Percentiles rank a stretch among this genome's conserved stretches.
phyloP scores from a whole-genome alignment of 2,113 vertebrate species.

The Pipa parva region DNA sequence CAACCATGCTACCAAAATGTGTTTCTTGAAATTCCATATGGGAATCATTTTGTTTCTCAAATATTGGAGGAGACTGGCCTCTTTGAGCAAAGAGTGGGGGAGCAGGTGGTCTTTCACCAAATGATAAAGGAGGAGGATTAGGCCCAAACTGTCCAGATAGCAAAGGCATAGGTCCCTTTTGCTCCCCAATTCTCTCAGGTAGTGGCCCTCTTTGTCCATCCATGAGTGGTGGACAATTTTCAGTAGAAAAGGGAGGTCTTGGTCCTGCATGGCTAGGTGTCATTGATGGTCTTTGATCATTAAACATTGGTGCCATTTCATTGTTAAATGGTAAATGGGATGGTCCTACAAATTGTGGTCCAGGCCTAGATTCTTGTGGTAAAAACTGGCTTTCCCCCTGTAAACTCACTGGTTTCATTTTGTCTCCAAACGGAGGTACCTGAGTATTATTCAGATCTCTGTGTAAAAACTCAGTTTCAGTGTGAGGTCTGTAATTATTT shows the following conservation, averaged over 20 bases:
- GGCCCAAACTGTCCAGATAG: slow-evolving; percentile 77
- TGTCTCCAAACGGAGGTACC: slow-evolving; percentile 50
- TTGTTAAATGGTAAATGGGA: slow-evolving; percentile 60
- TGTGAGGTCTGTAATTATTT: slow-evolving; percentile 49
- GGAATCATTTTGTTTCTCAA: slow-evolving; percentile 67
- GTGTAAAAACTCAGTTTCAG: slow-evolving; percentile 44
- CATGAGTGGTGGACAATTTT: slow-evolving; percentile 49
- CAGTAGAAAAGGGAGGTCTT: slow-evolving; percentile 65
- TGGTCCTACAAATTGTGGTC: slow-evolving; percentile 51
- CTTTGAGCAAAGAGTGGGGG: slow-evolving; percentile 71
- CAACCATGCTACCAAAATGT: slow-evolving; percentile 69
- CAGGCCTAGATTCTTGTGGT: slow-evolving; percentile 63
- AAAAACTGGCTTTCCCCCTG: slow-evolving; percentile 50
- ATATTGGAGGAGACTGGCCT: slow-evolving; percentile 68
- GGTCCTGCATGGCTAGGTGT: slow-evolving; percentile 65
- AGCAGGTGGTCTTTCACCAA: slow-evolving; percentile 71
- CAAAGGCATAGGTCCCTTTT: slow-evolving; percentile 71
- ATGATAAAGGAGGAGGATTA: slow-evolving; percentile 54
- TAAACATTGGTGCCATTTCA: slow-evolving; percentile 60
- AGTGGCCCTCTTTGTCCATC: slow-evolving; percentile 71
- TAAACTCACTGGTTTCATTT: slow-evolving; percentile 47
- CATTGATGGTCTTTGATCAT: slow-evolving; percentile 58
- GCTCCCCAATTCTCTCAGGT: slow-evolving; percentile 69
- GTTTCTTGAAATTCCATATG: slow-evolving; percentile 63
- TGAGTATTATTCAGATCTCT: slow-evolving; percentile 54